Evolutionary conservation across 2,113 vertebrate genomes (phyloP).

Genomic region (Cebus imitator): DNA sequence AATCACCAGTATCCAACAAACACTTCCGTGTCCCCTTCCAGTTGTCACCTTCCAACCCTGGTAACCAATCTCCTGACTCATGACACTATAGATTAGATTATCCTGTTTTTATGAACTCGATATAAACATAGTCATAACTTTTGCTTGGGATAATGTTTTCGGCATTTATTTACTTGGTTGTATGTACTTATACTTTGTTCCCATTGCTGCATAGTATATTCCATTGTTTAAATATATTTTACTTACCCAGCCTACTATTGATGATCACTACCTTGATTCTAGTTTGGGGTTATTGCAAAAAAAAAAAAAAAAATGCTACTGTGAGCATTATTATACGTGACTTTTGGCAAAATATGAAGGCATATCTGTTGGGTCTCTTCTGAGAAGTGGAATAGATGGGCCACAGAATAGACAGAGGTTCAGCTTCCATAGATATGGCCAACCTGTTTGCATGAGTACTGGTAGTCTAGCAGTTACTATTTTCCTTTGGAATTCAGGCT

Average conservation of each 20-base stretch:
- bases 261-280: not conserved
- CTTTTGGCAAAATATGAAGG: not conserved
- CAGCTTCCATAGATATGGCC: not conserved
- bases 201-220: not conserved
- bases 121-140: not conserved
- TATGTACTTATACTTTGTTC: not conserved
- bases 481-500: not conserved
- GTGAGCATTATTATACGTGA: not conserved
- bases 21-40: not conserved
- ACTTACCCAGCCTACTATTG: not conserved
- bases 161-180: not conserved
- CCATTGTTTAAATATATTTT: not conserved
- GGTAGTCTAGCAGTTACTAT: not conserved
- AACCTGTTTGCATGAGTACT: not conserved
- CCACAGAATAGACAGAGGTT: not conserved
- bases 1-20: not conserved
- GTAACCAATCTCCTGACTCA: not conserved
- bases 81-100: not conserved
- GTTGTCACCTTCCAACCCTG: not conserved
- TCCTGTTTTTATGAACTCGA: not conserved
- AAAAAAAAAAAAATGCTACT: not conserved
- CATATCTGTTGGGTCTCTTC: not conserved
- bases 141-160: not conserved
- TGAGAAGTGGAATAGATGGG: not conserved
- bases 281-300: not conserved